Evolutionary conservation across 2,113 vertebrate species (phyloP), one percentile per base, ranked within the genome.

Genomic region (Zingel zingel): DNA sequence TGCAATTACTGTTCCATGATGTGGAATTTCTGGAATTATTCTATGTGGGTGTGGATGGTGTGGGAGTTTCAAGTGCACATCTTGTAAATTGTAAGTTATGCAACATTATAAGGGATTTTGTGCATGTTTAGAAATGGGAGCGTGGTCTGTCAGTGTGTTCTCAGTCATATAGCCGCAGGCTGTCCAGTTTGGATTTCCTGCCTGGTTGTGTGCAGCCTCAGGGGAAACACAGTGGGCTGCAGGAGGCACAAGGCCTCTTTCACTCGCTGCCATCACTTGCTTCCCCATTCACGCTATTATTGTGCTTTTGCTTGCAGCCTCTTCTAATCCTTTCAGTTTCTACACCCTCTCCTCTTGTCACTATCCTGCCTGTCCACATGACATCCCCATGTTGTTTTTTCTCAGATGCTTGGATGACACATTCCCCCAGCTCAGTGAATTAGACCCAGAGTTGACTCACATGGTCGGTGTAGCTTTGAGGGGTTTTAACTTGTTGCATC

Each of bases 151-250:
- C 54, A n/a, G 47, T 13, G 10, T 43, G 53, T 16, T 21, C 23
- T 61, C 68, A 13, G 57, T 77, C 23, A 19, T 67, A 3, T 21
- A 30, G 39, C 74, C 8, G 15, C 47, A 5, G 43, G 59, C 54
- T 75, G 53, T 63, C 25, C 50, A 33, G 66, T 58, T 67, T 73
- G 82, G 57, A 88, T 82, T 84, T 86, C 83, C 82, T 85, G 73
- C 79, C 67, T 74, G 74, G 14, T 25, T 54, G 18, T 76, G 56
- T 70, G 62, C 51, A 45, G 45, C 85, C 80, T 67, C 25, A 18
- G 69, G 82, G 69, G 21, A 21, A 23, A 33, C 18, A 6, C 19
- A 3, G 30, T 11, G 23, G 48, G 19, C 68, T 63, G 74, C n/a
- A 77, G 56, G 45, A 61, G 39, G 30, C 47, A 47, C 25, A 62